Conservation (phyloP, 2,888 invertebrate species). For the Flexamia atlantica region DNA sequence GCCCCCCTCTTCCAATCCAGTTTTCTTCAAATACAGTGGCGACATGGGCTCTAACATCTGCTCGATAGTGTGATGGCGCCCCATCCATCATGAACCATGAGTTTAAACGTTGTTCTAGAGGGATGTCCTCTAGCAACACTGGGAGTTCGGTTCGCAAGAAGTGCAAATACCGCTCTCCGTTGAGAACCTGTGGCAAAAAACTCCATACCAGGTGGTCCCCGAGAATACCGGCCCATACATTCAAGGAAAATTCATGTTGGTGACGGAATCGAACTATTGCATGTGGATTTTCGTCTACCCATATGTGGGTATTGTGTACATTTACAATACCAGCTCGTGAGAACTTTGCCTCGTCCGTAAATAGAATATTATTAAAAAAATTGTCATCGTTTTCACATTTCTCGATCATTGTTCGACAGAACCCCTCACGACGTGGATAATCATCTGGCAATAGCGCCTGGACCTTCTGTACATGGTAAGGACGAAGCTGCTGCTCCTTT, state of each 20-base stretch:
- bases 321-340: slow-evolving; percentile 69
- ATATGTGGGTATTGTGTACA: slow-evolving; percentile 70
- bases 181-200: slow-evolving; percentile 66
- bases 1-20: slow-evolving; percentile 69
- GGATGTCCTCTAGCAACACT: slow-evolving; percentile 24
- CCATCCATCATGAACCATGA: slow-evolving; percentile 72
- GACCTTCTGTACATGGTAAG: slow-evolving; percentile 64
- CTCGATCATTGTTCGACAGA: slow-evolving; percentile 63
- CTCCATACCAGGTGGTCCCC: slow-evolving; percentile 67
- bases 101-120: background rate
- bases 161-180: slow-evolving; percentile 66
- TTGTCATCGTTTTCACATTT: slow-evolving; percentile 53
- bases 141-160: slow-evolving; percentile 68
- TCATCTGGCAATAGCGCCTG: no score
- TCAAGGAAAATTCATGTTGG: slow-evolving; percentile 69
- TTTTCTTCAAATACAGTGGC: slow-evolving; percentile 66
- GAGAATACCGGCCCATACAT: slow-evolving; percentile 69
- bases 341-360: slow-evolving; percentile 71
- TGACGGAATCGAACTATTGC: no score
- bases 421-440: slow-evolving; percentile 68
- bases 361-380: slow-evolving; percentile 67
- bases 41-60: slow-evolving; percentile 67
- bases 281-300: no score
- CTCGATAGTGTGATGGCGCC: slow-evolving; percentile 68
- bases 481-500: slow-evolving; percentile 60